Conservation (phyloP, 2,888 invertebrate genomes). For the Campopleginae sp. region DNA sequence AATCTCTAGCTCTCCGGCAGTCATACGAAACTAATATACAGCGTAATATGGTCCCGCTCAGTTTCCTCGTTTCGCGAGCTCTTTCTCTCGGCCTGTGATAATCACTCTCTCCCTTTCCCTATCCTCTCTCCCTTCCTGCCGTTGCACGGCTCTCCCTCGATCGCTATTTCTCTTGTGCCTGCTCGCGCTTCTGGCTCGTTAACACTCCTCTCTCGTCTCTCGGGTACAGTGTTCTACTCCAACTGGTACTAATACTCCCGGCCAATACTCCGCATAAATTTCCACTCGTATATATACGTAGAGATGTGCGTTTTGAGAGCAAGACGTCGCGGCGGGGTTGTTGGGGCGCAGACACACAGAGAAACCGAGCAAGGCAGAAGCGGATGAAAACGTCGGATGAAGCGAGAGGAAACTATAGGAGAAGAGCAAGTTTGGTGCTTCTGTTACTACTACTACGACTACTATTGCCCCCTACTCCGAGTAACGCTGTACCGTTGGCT, state of each 20-base stretch:
- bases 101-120: neutral
- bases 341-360: slow-evolving; percentile 27
- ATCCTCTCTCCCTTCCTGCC: slow-evolving; percentile 3
- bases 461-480: slow-evolving; percentile 12
- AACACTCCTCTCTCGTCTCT: slow-evolving; percentile 55
- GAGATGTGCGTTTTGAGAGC: slow-evolving; percentile 28
- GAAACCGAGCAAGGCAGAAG: slow-evolving; percentile 47
- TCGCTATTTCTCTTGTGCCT: slow-evolving; percentile 16
- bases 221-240: slow-evolving; percentile 45
- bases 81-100: slow-evolving; percentile 19
- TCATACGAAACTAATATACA: neutral
- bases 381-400: slow-evolving; percentile 44
- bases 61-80: slow-evolving; percentile 42
- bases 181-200: slow-evolving; percentile 59
- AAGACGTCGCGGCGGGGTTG: slow-evolving; percentile 9
- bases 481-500: slow-evolving; percentile 20
- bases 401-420: slow-evolving; percentile 47
- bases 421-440: slow-evolving; percentile 16
- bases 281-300: neutral
- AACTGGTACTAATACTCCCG: slow-evolving; percentile 38
- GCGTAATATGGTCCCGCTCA: slow-evolving; percentile 36
- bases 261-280: slow-evolving; percentile 12
- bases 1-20: neutral
- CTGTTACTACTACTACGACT: neutral
- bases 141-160: neutral